These are phyloP conservation scores for Cryptus viduatorius DNA, from an alignment of 2,888 invertebrate genomes.

Conservation along the genomic window DNA sequence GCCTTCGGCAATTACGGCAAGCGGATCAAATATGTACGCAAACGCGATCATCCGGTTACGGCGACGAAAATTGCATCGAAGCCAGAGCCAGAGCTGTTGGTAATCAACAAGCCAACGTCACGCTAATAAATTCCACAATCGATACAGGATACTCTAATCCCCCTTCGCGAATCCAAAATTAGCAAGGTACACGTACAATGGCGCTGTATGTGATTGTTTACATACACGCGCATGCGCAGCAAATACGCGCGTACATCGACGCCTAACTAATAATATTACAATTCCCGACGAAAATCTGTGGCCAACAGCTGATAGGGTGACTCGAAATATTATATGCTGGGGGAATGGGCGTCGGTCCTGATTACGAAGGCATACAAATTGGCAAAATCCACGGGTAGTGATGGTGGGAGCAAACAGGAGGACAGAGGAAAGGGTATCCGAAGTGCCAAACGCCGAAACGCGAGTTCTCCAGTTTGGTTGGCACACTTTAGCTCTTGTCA, in stretches of 20 bases:
- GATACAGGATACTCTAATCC: constrained; percentile 29
- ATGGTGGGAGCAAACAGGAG: too few relatives aligned
- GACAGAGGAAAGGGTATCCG: neutral
- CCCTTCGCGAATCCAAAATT: constrained; percentile 15
- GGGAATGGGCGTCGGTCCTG: neutral
- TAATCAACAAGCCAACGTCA: constrained; percentile 13
- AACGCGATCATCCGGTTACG: neutral
- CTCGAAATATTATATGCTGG: constrained; percentile 1
- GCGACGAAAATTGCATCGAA: constrained; percentile 13
- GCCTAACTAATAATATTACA: constrained; percentile 20
- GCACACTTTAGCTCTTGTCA: constrained; percentile 16
- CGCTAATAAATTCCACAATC: constrained; percentile 35
- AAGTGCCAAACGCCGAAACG: neutral
- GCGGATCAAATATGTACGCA: neutral
- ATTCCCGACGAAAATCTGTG: constrained; percentile 15
- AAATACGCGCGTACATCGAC: neutral
- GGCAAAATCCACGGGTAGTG: constrained; percentile 8
- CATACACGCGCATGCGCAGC: neutral
- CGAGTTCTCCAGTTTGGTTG: constrained; percentile 18
- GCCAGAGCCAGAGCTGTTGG: neutral
- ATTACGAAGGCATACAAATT: constrained; percentile 20
- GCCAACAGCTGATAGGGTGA: neutral
- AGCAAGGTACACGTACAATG: neutral
- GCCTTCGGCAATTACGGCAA: neutral
- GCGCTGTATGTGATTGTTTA: neutral